These are phyloP conservation scores for Diabrotica balteata DNA, from an alignment of 2,888 invertebrate species.

Conservation along the genomic window DNA sequence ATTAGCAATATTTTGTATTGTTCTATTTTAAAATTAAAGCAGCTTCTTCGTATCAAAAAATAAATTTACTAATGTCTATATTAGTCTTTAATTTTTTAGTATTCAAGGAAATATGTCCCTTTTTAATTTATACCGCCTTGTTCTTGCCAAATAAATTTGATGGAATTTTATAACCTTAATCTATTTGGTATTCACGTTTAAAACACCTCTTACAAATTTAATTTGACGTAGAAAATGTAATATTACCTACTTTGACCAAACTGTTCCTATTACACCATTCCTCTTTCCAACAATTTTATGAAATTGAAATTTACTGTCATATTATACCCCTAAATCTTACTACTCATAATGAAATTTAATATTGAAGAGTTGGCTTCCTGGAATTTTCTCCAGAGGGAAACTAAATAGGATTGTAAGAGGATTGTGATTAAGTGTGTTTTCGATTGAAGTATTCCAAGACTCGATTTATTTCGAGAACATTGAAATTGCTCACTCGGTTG, in stretches of 20 bases:
- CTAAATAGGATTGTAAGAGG: constrained; percentile 12
- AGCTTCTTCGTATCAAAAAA: too few relatives aligned
- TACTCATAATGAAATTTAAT: constrained; percentile 36
- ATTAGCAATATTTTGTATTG: too few relatives aligned
- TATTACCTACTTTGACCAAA: constrained; percentile 57
- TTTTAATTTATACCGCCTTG: too few relatives aligned
- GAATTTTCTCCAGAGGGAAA: constrained; percentile 19
- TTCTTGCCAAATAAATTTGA: too few relatives aligned
- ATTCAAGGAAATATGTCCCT: too few relatives aligned
- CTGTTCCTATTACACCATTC: constrained; percentile 38
- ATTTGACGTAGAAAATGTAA: constrained; percentile 58
- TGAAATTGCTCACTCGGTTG: too few relatives aligned
- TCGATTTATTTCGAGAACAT: too few relatives aligned
- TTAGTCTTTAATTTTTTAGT: too few relatives aligned
- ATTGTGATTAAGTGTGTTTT: constrained; percentile 12
- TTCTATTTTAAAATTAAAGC: too few relatives aligned
- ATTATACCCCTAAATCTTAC: constrained; percentile 42
- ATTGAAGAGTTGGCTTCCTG: constrained; percentile 22
- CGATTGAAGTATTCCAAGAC: constrained; percentile 1
- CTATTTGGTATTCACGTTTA: neutral
- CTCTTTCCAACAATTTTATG: constrained; percentile 52
- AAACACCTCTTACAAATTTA: constrained; percentile 50
- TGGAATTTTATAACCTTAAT: too few relatives aligned
- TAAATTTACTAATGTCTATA: too few relatives aligned
- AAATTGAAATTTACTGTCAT: constrained; percentile 56